A percentile compares a stretch with the other conserved stretches of the same genome.
phyloP scores from a whole-genome alignment of 2,113 vertebrate genomes.

The Gnathonemus longibarbis region DNA sequence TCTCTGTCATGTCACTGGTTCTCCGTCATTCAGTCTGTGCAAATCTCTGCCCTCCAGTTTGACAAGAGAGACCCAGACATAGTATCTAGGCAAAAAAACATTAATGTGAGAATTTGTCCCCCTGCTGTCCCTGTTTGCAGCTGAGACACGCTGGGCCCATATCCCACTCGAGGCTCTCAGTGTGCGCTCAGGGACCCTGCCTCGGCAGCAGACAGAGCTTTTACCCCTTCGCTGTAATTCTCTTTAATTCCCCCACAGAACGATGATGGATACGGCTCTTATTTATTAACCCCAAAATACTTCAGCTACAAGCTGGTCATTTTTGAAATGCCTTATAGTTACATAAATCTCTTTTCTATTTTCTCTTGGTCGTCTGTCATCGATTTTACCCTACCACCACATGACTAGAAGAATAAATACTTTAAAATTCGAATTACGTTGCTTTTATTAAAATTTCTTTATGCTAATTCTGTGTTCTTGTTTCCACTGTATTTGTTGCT shows the following conservation, averaged over 20 bases:
- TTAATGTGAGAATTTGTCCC: not conserved
- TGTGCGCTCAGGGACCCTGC: not conserved
- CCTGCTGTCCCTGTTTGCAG: not conserved
- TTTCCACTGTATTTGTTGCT: not conserved
- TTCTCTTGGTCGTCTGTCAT: not conserved
- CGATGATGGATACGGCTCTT: not conserved
- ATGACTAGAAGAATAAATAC: not conserved
- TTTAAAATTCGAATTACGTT: not conserved
- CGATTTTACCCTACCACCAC: not conserved
- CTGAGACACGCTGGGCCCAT: not conserved
- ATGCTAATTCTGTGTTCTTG: not conserved
- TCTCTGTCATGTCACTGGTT: not conserved
- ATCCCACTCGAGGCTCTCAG: not conserved
- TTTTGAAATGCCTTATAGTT: not conserved
- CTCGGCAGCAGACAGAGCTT: not conserved
- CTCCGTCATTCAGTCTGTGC: not conserved
- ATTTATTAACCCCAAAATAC: not conserved
- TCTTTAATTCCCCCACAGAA: not conserved
- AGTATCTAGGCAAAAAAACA: not conserved
- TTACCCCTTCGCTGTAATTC: not conserved
- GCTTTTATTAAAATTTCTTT: not conserved
- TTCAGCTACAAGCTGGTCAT: not conserved
- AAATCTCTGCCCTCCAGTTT: not conserved
- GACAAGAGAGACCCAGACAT: not conserved
- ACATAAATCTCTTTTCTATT: not conserved